phyloP scores from a whole-genome alignment of 2,888 invertebrate species.

The Nysson spinosus region DNA sequence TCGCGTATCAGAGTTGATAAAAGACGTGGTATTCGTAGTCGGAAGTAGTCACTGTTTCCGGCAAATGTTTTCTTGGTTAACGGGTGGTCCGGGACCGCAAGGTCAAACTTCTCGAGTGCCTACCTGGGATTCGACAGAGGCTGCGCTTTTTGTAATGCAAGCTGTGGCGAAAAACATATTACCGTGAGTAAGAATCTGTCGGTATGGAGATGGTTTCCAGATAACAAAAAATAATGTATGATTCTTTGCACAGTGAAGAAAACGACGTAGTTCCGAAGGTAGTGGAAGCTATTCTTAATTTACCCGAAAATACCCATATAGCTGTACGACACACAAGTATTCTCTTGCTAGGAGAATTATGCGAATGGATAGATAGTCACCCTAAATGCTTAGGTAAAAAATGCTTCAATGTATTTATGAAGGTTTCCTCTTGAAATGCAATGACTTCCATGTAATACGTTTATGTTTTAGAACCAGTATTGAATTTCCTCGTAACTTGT shows the following conservation, averaged over 20 bases:
- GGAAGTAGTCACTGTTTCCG: constrained; percentile 94
- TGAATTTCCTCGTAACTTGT: constrained; percentile 88
- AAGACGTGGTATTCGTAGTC: constrained; percentile 97
- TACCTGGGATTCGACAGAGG: constrained; percentile 96
- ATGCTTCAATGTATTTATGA: neutral
- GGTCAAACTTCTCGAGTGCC: constrained; percentile 80
- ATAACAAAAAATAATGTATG: no score
- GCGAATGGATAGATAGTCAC: constrained; percentile 97
- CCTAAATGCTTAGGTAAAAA: constrained; percentile 84
- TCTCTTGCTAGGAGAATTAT: constrained; percentile 91
- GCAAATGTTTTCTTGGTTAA: constrained; percentile 90
- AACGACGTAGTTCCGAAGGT: constrained; percentile 95
- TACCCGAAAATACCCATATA: constrained; percentile 89
- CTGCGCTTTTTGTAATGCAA: constrained; percentile 96
- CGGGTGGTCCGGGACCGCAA: constrained; percentile 65
- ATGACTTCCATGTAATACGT: constrained; percentile 22
- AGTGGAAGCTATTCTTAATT: constrained; percentile 91
- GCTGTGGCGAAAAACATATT: constrained; percentile 95
- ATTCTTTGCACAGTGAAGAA: constrained; percentile 84
- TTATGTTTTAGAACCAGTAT: constrained; percentile 82
- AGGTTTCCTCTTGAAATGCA: neutral
- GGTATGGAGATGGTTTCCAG: neutral
- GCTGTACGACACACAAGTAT: constrained; percentile 94
- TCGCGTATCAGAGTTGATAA: constrained; percentile 94
- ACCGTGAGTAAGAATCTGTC: constrained; percentile 87